Conservation (phyloP, 2,888 invertebrate species). For the Pyralis farinalis region DNA sequence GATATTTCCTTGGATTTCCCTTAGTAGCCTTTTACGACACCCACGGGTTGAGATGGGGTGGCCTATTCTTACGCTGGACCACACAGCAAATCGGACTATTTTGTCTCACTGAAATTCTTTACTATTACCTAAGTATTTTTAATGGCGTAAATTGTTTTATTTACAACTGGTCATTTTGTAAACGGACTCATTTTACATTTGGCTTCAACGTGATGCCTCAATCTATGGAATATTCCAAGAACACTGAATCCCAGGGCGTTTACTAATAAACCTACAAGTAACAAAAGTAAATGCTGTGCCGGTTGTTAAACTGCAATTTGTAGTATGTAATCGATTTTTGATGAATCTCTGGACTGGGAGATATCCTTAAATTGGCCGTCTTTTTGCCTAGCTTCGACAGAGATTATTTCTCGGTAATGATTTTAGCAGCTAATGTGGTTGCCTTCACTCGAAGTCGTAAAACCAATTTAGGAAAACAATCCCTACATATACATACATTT, state of each 20-base stretch:
- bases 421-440: slow-evolving; percentile 9
- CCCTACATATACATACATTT: not conserved
- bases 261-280: slow-evolving; percentile 5
- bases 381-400: slow-evolving; percentile 29
- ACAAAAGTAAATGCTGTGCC: slow-evolving; percentile 20
- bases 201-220: not conserved
- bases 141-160: too few relatives aligned
- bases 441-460: not conserved
- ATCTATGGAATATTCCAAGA: slow-evolving; percentile 1
- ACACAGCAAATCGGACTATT: too few relatives aligned
- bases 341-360: slow-evolving; percentile 42
- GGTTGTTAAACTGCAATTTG: slow-evolving; percentile 67
- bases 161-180: not conserved
- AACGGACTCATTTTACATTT: not conserved
- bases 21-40: too few relatives aligned
- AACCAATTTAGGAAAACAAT: not conserved
- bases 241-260: slow-evolving; percentile 5
- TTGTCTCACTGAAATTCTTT: too few relatives aligned
- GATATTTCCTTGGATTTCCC: too few relatives aligned
- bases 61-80: too few relatives aligned
- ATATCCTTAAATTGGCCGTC: slow-evolving; percentile 26
- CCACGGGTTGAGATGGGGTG: too few relatives aligned
- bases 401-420: slow-evolving; percentile 34
- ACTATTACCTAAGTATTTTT: too few relatives aligned
- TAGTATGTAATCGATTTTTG: slow-evolving; percentile 70